phyloP scores from a whole-genome alignment of 2,888 invertebrate genomes.

The Copidosoma aretas region DNA sequence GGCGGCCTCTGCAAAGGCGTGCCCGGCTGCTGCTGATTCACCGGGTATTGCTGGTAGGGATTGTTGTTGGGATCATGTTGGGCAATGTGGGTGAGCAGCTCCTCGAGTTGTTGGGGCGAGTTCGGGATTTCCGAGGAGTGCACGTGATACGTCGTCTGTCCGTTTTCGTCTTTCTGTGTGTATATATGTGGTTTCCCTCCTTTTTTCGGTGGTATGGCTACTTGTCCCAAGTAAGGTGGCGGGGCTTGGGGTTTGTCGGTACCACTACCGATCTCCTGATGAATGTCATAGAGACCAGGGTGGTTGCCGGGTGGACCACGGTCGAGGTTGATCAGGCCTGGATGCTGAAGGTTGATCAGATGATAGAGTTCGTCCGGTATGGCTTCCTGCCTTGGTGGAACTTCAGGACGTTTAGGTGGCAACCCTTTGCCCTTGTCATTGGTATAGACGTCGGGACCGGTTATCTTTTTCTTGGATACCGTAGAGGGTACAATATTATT shows the following conservation, averaged over 20 bases:
- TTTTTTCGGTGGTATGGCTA: constrained; percentile 52
- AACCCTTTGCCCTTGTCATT: constrained; percentile 40
- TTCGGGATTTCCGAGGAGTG: constrained; percentile 56
- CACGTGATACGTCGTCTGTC: constrained; percentile 58
- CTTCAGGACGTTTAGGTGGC: constrained; percentile 24
- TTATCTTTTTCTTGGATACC: constrained; percentile 49
- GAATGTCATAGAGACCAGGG: constrained; percentile 54
- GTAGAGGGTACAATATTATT: constrained; percentile 48
- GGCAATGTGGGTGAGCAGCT: constrained; percentile 58
- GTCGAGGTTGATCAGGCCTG: constrained; percentile 54
- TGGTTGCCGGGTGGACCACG: constrained; percentile 50
- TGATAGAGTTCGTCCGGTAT: constrained; percentile 55
- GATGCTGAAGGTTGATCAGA: constrained; percentile 56
- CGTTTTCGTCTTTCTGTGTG: constrained; percentile 56
- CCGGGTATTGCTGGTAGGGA: constrained; percentile 51
- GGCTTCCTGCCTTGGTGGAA: constrained; percentile 21
- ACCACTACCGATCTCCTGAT: constrained; percentile 49
- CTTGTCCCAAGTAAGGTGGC: constrained; percentile 48
- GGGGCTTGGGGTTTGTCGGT: constrained; percentile 37
- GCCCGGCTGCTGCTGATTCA: constrained; percentile 47
- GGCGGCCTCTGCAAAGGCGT: constrained; percentile 44
- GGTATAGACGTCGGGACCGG: constrained; percentile 33
- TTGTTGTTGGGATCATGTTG: constrained; percentile 57
- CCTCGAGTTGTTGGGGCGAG: constrained; percentile 58
- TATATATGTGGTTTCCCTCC: constrained; percentile 53